phyloP scores from a whole-genome alignment of 2,797 vertebrate genomes.

The Pseudocheirus occidentalis region DNA sequence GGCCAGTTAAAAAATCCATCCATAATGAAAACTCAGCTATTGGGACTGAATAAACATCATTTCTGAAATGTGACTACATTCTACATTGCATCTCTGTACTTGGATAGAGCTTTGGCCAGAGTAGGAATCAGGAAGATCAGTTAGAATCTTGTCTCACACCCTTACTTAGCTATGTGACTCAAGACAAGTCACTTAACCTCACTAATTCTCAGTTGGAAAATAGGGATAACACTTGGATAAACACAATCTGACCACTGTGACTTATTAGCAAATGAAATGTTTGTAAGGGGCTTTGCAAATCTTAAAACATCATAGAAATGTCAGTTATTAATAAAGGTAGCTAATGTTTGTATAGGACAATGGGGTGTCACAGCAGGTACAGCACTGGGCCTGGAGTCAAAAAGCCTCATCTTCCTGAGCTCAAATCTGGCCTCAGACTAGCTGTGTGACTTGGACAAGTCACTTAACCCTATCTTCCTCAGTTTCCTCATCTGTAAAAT shows the following conservation, averaged over 20 bases:
- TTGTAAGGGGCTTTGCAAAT: not conserved
- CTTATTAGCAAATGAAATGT: not conserved
- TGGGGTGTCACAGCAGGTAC: not conserved
- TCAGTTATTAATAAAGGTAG: not conserved
- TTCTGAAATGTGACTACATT: not conserved
- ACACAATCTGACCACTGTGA: not conserved
- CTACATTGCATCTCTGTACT: not conserved
- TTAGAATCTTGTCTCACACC: not conserved
- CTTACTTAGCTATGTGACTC: not conserved
- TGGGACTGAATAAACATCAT: not conserved
- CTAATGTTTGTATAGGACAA: not conserved
- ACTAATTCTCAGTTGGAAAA: not conserved
- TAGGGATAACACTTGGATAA: not conserved
- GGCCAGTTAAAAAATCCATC: not conserved
- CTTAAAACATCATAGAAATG: not conserved
- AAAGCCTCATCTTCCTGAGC: not conserved
- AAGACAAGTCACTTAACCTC: not conserved
- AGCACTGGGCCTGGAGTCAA: not conserved
- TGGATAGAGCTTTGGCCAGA: not conserved
- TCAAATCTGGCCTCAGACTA: not conserved
- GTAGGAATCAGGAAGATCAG: not conserved
- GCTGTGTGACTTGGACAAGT: not conserved
- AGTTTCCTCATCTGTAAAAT: not conserved
- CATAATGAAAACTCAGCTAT: constrained; percentile 14
- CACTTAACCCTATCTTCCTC: not conserved